Evolutionary conservation across 2,797 vertebrate genomes (phyloP), one percentile per base, ranked within the genome.

Genomic region (Chelon auratus): DNA sequence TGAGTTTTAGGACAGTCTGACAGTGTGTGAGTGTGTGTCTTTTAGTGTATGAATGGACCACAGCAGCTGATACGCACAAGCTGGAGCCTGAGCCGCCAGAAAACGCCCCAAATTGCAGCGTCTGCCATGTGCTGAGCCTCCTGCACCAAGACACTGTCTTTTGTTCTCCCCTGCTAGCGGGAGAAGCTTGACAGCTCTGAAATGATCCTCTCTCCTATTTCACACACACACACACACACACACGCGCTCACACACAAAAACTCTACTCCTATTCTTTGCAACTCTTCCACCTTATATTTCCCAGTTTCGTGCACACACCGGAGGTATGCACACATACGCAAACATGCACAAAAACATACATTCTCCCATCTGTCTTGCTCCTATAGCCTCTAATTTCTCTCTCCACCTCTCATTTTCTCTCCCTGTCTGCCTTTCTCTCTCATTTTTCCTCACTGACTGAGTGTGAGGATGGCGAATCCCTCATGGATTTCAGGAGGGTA

Each of bases 401-500:
- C 75, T 57, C 57, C 37, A 65, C 65, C 66, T 75, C 72, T 72
- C 57, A 42, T 79, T 73, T 77, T 82, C 72, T 68, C 62, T 82
- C 67, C 68, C 78, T 64, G 74, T 81, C 74, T 75, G 62, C 83
- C 71, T 76, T 52, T 57, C 62, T 59, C 62, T 66, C 80, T 80
- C 77, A 75, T 77, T 83, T 76, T 84, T 87, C 78, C 84, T 88
- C 39, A 68, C 89, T 90, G 80, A 70, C 93, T 92, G 86, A 80
- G 84, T 90, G 88, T 74, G 84, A 92, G 92, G 89, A 93, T 90
- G 91, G 92, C 73, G 84, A 94, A 94, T 95, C 94, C 94, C 94
- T 93, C 90, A 89, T 92, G 94, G 92, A 92, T 94, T 95, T 93
- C 91, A 93, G 92, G 92, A 89, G 93, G 90, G 91, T 93, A 94